Evolutionary conservation across 1,140 invertebrate species (phyloP), one percentile per base, ranked within the genome.

Genomic region (Drosophila subpulchrella): DNA sequence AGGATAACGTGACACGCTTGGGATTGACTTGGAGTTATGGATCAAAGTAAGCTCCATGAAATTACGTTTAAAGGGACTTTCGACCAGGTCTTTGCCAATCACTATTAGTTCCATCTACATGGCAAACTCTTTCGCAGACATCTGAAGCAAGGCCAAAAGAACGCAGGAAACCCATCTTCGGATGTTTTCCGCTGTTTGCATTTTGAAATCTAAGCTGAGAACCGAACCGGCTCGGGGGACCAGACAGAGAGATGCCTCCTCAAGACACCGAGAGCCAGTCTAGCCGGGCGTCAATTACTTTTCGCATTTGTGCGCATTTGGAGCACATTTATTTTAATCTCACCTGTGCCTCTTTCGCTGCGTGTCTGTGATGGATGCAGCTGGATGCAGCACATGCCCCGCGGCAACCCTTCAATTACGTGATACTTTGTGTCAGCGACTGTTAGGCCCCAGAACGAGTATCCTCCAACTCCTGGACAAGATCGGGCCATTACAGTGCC

Each of bases 251-350:
- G 13, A 36, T 30, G 68, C 67, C 36, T n/a, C 38, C 65, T 66
- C 38, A 17, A 42, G 65, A 36, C 5, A 27, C 30, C 30, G 42
- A 44, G 34, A 59, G 27, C n/a, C 60, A 54, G 39, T 53, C 59
- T 15, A 34, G 51, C 24, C 30, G 61, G 24, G 82, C 83, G 83
- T 88, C 83, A 88, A 88, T 88, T 88, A 88, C 79, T 88, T 88
- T 88, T 79, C 83, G 83, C 83, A 83, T 83, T 75, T 88, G 85
- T 88, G 83, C 76, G 80, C 84, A 89, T 89, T 89, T 89, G 81
- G 84, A 89, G 84, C 84, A 89, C 84, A 89, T 89, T 89, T 84
- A 84, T 89, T 89, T 89, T 81, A 89, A 89, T 89, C 84, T 89
- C 84, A 89, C 84, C 80, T 88, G 76, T 44, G 54, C 20, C 36